Conservation (phyloP, 1,140 invertebrate genomes). For the Panulirus ornatus region DNA sequence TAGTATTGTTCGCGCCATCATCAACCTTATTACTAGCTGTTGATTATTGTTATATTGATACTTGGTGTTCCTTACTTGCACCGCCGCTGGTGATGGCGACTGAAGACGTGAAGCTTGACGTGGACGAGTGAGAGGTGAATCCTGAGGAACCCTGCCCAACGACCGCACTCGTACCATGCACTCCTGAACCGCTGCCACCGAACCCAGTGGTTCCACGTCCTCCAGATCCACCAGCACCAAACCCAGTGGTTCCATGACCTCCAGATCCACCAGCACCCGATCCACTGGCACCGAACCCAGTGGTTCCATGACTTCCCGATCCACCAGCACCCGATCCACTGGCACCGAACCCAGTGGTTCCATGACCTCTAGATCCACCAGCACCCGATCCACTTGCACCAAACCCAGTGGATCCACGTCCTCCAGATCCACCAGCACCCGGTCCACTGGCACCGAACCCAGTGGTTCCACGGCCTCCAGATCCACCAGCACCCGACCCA, state of each 20-base stretch:
- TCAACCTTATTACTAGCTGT: neutral
- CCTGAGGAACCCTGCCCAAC: neutral
- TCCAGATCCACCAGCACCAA: neutral
- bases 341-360: too few species aligned
- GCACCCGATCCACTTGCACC: neutral
- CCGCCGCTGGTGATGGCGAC: neutral
- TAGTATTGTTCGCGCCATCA: too few species aligned
- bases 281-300: neutral
- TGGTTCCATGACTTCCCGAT: neutral
- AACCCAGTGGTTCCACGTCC: neutral
- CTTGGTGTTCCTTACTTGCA: neutral
- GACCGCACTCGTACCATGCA: too few species aligned
- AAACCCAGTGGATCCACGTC: too few species aligned
- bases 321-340: neutral
- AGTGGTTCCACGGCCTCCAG: neutral
- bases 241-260: neutral
- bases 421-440: neutral
- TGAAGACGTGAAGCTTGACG: neutral
- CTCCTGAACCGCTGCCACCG: neutral
- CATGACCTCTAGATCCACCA: neutral
- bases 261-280: neutral
- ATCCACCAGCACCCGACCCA: neutral
- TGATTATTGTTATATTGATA: neutral
- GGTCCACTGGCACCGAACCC: neutral
- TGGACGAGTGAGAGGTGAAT: slow-evolving; percentile 3